Evolutionary conservation across 2,113 vertebrate genomes (phyloP).

Genomic region (Pitta sordida): DNA sequence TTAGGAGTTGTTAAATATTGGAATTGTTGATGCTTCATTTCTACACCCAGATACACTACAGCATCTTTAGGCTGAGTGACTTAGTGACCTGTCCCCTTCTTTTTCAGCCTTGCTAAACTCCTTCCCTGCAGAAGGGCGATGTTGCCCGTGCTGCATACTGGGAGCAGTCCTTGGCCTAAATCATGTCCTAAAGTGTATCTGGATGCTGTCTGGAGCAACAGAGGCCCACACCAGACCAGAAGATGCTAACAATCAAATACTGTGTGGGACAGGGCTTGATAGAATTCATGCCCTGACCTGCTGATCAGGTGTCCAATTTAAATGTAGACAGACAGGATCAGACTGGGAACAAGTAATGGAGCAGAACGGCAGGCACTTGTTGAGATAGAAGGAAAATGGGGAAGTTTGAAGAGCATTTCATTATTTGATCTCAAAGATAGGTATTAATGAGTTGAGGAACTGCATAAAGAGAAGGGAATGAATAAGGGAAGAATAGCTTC

Average conservation of each 20-base stretch:
- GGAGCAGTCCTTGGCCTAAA: not conserved
- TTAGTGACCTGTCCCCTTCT: not conserved
- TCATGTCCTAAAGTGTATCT: not conserved
- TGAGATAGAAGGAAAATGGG: not conserved
- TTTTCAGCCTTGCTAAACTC: not conserved
- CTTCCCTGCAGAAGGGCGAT: not conserved
- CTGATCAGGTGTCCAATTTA: not conserved
- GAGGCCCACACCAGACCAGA: not conserved
- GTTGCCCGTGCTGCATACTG: not conserved
- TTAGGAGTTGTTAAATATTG: not conserved
- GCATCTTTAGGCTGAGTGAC: not conserved
- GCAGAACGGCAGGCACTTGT: not conserved
- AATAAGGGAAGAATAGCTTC: not conserved
- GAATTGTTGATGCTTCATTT: not conserved
- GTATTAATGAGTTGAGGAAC: not conserved
- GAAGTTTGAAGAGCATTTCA: not conserved
- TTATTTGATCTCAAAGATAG: not conserved
- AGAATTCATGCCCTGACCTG: not conserved
- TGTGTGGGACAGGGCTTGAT: not conserved
- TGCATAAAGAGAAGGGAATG: not conserved
- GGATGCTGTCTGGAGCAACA: not conserved
- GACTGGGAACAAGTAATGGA: not conserved
- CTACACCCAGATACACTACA: not conserved
- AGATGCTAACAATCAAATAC: not conserved
- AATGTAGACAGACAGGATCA: not conserved